Evolutionary conservation across 2,888 invertebrate genomes (phyloP).

Genomic region (Perizoma flavofasciatum): DNA sequence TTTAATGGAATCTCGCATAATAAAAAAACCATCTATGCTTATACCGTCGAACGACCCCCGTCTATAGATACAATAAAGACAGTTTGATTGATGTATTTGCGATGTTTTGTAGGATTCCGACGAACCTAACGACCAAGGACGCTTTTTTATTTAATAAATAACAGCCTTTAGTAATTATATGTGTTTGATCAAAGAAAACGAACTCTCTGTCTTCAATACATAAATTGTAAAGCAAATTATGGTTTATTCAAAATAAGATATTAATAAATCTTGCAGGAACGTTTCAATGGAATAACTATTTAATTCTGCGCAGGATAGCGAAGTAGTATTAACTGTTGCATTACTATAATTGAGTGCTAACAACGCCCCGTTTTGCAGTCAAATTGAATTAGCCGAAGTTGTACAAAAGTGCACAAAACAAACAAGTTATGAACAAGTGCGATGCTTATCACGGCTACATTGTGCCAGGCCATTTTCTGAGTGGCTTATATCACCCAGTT

Average conservation of each 20-base stretch:
- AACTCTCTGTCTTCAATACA: too few relatives aligned
- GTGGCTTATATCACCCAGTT: slow-evolving; percentile 71
- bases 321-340: slow-evolving; percentile 41
- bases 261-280: slow-evolving; percentile 19
- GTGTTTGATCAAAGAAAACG: too few relatives aligned
- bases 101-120: slow-evolving; percentile 64
- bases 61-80: slow-evolving; percentile 65
- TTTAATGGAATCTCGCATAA: slow-evolving; percentile 61
- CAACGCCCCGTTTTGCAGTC: slow-evolving; percentile 40
- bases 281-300: slow-evolving; percentile 27
- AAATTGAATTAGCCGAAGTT: slow-evolving; percentile 58
- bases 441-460: slow-evolving; percentile 63
- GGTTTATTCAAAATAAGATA: slow-evolving; percentile 8
- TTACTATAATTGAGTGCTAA: slow-evolving; percentile 58
- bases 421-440: slow-evolving; percentile 53
- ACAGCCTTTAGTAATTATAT: slow-evolving; percentile 12
- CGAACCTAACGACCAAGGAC: slow-evolving; percentile 59
- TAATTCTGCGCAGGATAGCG: slow-evolving; percentile 23
- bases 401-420: slow-evolving; percentile 62
- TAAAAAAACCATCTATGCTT: slow-evolving; percentile 57
- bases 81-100: slow-evolving; percentile 73
- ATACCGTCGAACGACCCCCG: slow-evolving; percentile 57
- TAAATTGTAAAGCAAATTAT: slow-evolving; percentile 9
- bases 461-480: slow-evolving; percentile 73
- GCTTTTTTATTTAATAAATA: slow-evolving; percentile 58